Percentiles rank a stretch among this genome's conserved stretches.
Conservation (phyloP, 2,113 vertebrate genomes). For the Crotalus tigris region DNA sequence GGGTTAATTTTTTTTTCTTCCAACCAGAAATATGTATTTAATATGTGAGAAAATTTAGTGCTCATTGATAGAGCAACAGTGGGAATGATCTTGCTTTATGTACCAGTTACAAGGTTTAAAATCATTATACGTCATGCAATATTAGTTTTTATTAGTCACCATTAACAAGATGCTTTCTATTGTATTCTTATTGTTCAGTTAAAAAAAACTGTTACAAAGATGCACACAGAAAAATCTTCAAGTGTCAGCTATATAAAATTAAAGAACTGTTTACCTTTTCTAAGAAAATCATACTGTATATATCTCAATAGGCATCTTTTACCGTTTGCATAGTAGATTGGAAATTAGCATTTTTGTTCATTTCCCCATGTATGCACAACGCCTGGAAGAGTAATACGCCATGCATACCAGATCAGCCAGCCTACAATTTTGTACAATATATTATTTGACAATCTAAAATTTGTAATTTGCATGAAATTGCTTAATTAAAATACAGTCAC, state of each 20-base stretch:
- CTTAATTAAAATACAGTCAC: conserved; percentile 99
- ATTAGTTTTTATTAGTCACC: conserved; percentile 82
- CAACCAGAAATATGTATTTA: conserved; percentile 59
- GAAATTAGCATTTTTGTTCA: conserved; percentile 99
- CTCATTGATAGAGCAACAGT: conserved; percentile 72
- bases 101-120: conserved; percentile 81
- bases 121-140: conserved; percentile 81
- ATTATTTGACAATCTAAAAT: conserved; percentile 99
- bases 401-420: conserved; percentile 99
- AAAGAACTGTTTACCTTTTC: conserved; percentile 91
- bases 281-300: conserved; percentile 86
- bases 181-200: conserved; percentile 74
- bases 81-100: conserved; percentile 79
- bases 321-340: conserved; percentile 99
- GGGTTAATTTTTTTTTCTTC: conserved; percentile 58
- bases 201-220: conserved; percentile 73
- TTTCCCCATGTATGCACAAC: conserved; percentile 99
- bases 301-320: conserved; percentile 99
- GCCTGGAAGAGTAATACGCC: conserved; percentile 99
- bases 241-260: conserved; percentile 93
- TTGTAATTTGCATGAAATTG: conserved; percentile 99
- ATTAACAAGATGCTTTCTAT: conserved; percentile 80
- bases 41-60: conserved; percentile 67
- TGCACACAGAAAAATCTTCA: conserved; percentile 72
- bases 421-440: conserved; percentile 99